A percentile compares a stretch with the other conserved stretches of the same genome.
Conservation (phyloP, 2,797 vertebrate species). For the Oreortyx pictus region DNA sequence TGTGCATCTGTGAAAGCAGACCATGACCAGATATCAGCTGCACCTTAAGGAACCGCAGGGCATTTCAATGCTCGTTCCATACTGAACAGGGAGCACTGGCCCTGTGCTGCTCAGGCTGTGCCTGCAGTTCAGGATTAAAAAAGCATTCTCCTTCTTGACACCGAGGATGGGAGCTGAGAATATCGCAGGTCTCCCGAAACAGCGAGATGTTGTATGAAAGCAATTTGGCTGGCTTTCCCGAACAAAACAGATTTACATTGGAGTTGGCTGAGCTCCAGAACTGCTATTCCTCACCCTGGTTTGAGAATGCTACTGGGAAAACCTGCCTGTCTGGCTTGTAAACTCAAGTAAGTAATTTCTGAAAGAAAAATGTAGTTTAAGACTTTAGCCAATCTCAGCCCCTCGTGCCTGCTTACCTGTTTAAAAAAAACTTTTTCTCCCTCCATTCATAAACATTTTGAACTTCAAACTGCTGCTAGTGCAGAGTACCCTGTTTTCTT, state of each 20-base stretch:
- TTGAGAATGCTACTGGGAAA: conserved; percentile 79
- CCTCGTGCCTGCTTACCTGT: background rate
- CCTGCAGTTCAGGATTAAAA: background rate
- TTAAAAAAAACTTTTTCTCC: conserved; percentile 42
- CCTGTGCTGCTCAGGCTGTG: background rate
- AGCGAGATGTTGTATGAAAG: conserved; percentile 39
- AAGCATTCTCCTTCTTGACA: background rate
- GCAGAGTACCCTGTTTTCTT: background rate
- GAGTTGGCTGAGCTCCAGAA: conserved; percentile 74
- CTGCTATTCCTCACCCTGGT: conserved; percentile 73
- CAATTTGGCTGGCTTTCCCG: conserved; percentile 38
- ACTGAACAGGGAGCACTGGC: background rate
- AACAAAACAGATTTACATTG: conserved; percentile 71
- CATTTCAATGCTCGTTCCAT: fast-evolving
- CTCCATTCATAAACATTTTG: background rate
- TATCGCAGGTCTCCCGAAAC: background rate
- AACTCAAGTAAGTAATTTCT: conserved; percentile 42
- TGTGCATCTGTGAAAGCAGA: background rate
- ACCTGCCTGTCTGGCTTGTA: conserved; percentile 80
- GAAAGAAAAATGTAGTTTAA: conserved; percentile 54
- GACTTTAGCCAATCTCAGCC: background rate
- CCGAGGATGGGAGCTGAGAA: background rate
- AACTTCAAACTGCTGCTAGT: background rate
- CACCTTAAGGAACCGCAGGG: background rate
- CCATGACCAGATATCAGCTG: background rate